These are phyloP conservation scores for Chloroclystis v-ata DNA, from an alignment of 2,888 invertebrate genomes.

Conservation along the genomic window DNA sequence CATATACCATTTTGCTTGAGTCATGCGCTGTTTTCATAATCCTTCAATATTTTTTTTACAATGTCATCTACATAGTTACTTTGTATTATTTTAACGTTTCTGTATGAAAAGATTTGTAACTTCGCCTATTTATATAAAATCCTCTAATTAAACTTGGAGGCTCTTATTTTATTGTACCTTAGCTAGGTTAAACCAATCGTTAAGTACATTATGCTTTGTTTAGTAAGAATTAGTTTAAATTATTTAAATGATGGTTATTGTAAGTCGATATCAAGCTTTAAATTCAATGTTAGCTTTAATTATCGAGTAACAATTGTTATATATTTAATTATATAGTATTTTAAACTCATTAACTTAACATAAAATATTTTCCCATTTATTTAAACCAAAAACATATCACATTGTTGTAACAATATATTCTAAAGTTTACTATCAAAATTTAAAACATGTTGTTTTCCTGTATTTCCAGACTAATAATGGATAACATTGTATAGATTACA, in stretches of 20 bases:
- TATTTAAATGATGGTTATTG: constrained; percentile 33
- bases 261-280: constrained; percentile 74
- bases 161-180: constrained; percentile 6
- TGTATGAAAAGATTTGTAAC: too few relatives aligned
- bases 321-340: constrained; percentile 39
- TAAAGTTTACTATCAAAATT: constrained; percentile 5
- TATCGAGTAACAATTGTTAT: constrained; percentile 53
- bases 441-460: background rate
- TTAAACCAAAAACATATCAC: constrained; percentile 41
- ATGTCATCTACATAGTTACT: too few relatives aligned
- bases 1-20: constrained; percentile 48
- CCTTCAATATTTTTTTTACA: background rate
- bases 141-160: background rate
- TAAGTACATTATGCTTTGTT: constrained; percentile 18
- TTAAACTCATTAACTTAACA: constrained; percentile 26
- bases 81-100: too few relatives aligned
- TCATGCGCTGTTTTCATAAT: constrained; percentile 1
- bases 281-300: constrained; percentile 78
- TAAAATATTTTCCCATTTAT: constrained; percentile 27
- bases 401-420: constrained; percentile 20
- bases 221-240: constrained; percentile 14
- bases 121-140: too few relatives aligned
- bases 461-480: constrained; percentile 36
- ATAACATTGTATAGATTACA: constrained; percentile 34
- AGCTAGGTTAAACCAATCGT: constrained; percentile 21